Evolutionary conservation across 2,888 invertebrate species (phyloP).

Genomic region (Hemithea aestivaria): DNA sequence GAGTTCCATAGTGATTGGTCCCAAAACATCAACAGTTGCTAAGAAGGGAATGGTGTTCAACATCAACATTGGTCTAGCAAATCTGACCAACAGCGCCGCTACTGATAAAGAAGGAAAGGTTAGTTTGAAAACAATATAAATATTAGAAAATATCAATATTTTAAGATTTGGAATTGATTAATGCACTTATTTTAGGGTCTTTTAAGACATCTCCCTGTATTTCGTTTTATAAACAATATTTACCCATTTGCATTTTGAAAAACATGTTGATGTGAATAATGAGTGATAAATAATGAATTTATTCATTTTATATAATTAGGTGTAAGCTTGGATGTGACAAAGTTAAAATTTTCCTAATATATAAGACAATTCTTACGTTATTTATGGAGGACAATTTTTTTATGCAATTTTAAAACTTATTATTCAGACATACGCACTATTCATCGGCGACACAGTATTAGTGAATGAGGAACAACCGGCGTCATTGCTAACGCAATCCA

Average conservation of each 20-base stretch:
- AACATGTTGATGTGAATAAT: no score
- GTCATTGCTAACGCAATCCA: constrained; percentile 91
- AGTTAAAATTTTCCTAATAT: no score
- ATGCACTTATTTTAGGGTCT: no score
- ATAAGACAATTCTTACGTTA: no score
- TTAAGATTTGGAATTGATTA: no score
- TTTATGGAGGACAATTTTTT: neutral
- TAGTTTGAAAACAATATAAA: constrained; percentile 10
- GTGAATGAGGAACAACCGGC: constrained; percentile 94
- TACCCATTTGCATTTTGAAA: no score
- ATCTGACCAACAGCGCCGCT: constrained; percentile 89
- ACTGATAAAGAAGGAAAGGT: constrained; percentile 92
- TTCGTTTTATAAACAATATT: no score
- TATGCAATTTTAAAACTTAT: neutral
- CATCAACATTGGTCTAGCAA: constrained; percentile 94
- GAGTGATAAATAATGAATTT: no score
- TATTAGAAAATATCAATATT: no score
- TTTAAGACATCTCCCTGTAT: no score
- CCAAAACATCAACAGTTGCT: constrained; percentile 88
- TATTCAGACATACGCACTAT: constrained; percentile 87
- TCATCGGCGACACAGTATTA: constrained; percentile 97
- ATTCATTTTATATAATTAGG: no score
- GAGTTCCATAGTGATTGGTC: constrained; percentile 93
- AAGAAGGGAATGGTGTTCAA: constrained; percentile 98
- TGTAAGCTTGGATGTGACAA: no score